Evolutionary conservation across 2,113 vertebrate genomes (phyloP).

Genomic region (Ammodytes dubius): DNA sequence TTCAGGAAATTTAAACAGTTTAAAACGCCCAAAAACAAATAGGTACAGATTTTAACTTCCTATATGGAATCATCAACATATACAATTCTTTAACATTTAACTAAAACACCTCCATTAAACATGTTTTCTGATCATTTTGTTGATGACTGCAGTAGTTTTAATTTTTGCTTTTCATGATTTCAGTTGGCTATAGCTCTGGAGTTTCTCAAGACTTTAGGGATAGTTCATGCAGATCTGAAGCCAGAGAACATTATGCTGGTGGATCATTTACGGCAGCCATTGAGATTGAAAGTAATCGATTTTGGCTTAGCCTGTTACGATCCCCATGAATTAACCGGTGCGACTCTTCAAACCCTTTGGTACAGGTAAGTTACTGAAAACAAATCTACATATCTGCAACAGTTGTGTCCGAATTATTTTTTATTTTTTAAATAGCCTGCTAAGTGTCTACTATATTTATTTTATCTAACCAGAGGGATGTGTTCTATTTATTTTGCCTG

Average conservation of each 20-base stretch:
- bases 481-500: no score
- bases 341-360: not conserved
- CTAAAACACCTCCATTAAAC: no score
- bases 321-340: no score
- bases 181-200: slow-evolving; percentile 23
- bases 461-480: no score
- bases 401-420: no score
- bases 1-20: not conserved
- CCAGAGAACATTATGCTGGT: slow-evolving; percentile 39
- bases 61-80: not conserved
- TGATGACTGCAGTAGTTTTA: no score
- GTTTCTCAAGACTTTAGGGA: not conserved
- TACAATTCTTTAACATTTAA: not conserved
- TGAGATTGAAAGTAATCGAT: slow-evolving; percentile 19
- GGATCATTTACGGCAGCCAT: slow-evolving; percentile 1
- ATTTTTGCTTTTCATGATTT: not conserved
- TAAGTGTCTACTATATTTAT: no score
- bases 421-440: no score
- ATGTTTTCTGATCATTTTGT: no score
- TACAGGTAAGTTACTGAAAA: no score
- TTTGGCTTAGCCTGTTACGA: not conserved
- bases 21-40: not conserved
- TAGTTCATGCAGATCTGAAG: slow-evolving; percentile 35
- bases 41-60: not conserved
- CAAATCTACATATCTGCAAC: not conserved